Evolutionary conservation across 2,888 invertebrate species (phyloP).

Genomic region (Endomychus coccineus): DNA sequence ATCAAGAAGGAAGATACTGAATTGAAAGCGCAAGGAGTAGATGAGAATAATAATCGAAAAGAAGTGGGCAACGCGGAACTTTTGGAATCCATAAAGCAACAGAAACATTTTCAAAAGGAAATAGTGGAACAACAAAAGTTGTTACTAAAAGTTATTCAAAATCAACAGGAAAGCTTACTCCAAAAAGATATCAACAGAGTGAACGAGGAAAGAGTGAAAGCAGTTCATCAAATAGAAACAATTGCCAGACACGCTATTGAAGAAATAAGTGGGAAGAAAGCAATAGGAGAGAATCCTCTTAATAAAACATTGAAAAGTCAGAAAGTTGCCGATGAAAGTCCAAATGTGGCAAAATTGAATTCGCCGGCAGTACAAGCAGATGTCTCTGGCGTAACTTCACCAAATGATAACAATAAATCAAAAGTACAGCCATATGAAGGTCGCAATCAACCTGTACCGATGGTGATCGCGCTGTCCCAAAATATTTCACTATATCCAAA

Average conservation of each 20-base stretch:
- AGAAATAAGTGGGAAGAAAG: slow-evolving; percentile 28
- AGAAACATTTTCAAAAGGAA: slow-evolving; percentile 60
- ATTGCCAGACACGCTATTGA: slow-evolving; percentile 40
- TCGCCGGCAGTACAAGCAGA: too few species aligned
- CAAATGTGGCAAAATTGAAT: slow-evolving; percentile 1
- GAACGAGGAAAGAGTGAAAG: slow-evolving; percentile 34
- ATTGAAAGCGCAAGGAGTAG: slow-evolving; percentile 40
- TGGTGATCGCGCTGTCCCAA: too few species aligned
- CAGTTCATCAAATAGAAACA: slow-evolving; percentile 37
- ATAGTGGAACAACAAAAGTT: slow-evolving; percentile 56
- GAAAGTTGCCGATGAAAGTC: too few species aligned
- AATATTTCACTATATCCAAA: too few species aligned
- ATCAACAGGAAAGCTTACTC: slow-evolving; percentile 26
- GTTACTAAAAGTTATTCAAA: slow-evolving; percentile 26
- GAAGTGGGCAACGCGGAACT: slow-evolving; percentile 44
- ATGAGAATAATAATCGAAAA: slow-evolving; percentile 33
- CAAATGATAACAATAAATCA: too few species aligned
- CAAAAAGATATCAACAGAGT: slow-evolving; percentile 25
- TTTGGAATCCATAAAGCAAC: slow-evolving; percentile 58
- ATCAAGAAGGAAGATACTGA: slow-evolving; percentile 43
- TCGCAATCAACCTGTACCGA: too few species aligned
- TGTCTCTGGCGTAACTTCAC: too few species aligned
- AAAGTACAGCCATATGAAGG: too few species aligned
- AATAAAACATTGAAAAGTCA: too few species aligned
- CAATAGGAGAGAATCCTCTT: slow-evolving; percentile 5